These are phyloP conservation scores for Trachelus troglodyta DNA, from an alignment of 2,888 invertebrate species.

Conservation along the genomic window DNA sequence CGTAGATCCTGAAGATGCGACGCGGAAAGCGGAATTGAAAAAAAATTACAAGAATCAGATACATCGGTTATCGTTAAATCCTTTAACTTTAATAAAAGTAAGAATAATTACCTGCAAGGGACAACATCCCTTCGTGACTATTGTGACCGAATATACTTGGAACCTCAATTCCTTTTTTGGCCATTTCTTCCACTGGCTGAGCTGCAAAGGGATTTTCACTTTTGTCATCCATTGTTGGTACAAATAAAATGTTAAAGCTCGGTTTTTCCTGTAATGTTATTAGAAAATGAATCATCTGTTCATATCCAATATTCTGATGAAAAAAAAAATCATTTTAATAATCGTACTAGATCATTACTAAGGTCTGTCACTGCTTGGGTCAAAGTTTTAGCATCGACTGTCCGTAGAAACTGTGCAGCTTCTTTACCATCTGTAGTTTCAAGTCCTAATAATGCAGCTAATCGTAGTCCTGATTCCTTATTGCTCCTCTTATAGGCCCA, in stretches of 20 bases:
- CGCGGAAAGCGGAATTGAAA: too few species aligned
- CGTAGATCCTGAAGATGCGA: too few species aligned
- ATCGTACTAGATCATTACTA: too few species aligned
- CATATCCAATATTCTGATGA: background rate
- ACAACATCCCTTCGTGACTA: slow-evolving; percentile 8
- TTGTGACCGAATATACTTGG: slow-evolving; percentile 14
- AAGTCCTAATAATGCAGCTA: slow-evolving; percentile 3
- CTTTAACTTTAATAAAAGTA: background rate
- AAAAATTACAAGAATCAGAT: background rate
- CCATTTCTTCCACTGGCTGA: background rate
- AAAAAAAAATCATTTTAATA: background rate
- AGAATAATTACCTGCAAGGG: background rate
- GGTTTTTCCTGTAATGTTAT: background rate
- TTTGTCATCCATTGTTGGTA: slow-evolving; percentile 10
- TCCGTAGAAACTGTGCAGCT: slow-evolving; percentile 8
- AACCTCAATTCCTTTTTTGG: slow-evolving; percentile 4
- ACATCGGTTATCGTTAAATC: background rate
- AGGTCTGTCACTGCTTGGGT: too few species aligned
- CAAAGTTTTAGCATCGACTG: slow-evolving; percentile 3
- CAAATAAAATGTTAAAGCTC: background rate
- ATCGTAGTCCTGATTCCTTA: background rate
- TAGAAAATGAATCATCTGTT: background rate
- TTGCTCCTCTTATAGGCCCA: background rate
- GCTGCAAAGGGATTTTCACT: slow-evolving; percentile 10
- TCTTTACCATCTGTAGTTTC: slow-evolving; percentile 7